Evolutionary conservation across 2,113 vertebrate species (phyloP), one percentile per base, ranked within the genome.

Genomic region (Melanocharis versteri): DNA sequence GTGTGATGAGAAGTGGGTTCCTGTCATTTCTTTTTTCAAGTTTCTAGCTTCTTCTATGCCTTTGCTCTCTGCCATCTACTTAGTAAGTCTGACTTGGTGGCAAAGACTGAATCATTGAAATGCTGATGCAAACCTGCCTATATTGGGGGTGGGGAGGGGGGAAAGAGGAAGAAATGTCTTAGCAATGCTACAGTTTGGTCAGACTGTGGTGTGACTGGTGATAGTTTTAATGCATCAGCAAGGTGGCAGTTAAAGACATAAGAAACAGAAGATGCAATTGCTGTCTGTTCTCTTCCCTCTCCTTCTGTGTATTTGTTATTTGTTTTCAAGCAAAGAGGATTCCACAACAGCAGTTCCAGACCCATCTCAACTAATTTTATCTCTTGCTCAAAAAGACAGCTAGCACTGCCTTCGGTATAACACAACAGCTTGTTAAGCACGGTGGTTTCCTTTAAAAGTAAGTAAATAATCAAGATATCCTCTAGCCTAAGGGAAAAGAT

Each of bases 391-490:
- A 89, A 95, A 95, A 94, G 81, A 83, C 70, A 70, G 90, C 61
- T 92, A 95, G 56, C 92, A 83, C 79, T 96, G 94, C 70, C 87
- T 96, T 96, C 94, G 94, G 83, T 84, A 75, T 96, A 97, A 94
- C 96, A 95, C 91, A 96, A 97, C 95, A 97, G 96, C 94, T 96
- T 97, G 96, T 89, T 93, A 97, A 95, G 82, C 95, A 93, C 77
- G 87, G 91, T 93, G 73, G 77, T 76, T 95, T 96, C 87, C 81
- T 89, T 96, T 87, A 69, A 91, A 92, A 96, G 94, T 97, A 95
- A 96, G 93, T 92, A 97, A 96, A 93, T 92, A 84, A 48, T 83
- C 53, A 45, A 87, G 70, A 96, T 79, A 89, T 87, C 83, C 87
- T 95, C 65, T 95, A 96, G 87, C 83, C 81, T 87, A 85, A 85